Base-by-base conservation (phyloP, 2,888 invertebrate genomes). In the Clunio marinus region DNA sequence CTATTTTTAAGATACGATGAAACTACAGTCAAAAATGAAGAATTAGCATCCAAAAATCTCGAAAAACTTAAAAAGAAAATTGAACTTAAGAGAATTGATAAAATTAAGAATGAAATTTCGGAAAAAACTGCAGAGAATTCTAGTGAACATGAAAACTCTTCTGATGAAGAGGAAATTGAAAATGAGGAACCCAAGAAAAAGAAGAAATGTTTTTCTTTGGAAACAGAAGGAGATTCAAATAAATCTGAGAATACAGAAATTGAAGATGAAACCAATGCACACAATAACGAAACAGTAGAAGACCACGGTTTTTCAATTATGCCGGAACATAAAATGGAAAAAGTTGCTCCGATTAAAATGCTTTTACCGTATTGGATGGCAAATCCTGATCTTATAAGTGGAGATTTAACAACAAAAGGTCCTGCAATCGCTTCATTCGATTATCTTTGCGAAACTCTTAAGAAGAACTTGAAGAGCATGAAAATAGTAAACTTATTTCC, bases 281-380 rank as follows among this genome's bases (percentile, higher is more conserved):
- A 75, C 51, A 65, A 69, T 69, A 71, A 72, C 24, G 70, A 72
- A 22, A 51, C 13, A 5, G 51, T 17, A n/a, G 37, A 66, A 57
- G 51, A 27, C 8, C 15, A 37, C 81, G 83, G 15, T 4, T 60
- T 60, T 25, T 86, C 87, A 73, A 81, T 91, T 20, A 80, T 92
- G 62, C 90, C 90, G 4, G 81, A 80, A 68, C 83, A 83, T 73
- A 83, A 82, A 69, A 83, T 84, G 74, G 80, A 80, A 72, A 84
- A 83, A 72, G 84, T 81, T 71, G 71, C 74, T 1, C 84, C 83
- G 75, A 85, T 91, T 0, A 84, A 87, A 74, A 81, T 92, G 76
- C 86, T 92, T 4, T 79, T 96, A 57, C 96, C 96, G 1, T 82
- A 88, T 71, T 97, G 96, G 96, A 77, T 97, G 35, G 84, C 89